phyloP scores from a whole-genome alignment of 2,888 invertebrate genomes.

The Cryptosula pallasiana region DNA sequence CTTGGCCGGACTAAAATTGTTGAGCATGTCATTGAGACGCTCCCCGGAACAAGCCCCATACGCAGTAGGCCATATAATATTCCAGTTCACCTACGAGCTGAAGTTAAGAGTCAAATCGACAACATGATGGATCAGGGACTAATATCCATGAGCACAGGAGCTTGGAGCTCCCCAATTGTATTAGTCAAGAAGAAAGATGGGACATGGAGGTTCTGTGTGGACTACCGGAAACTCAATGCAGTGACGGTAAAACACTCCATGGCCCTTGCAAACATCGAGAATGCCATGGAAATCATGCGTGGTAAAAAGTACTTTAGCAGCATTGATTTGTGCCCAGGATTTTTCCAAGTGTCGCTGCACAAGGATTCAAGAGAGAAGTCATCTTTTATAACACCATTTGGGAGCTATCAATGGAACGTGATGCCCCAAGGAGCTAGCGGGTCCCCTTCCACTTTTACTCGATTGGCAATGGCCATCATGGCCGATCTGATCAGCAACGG shows the following conservation, averaged over 20 bases:
- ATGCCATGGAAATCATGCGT: too few species aligned
- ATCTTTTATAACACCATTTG: too few species aligned
- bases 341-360: neutral
- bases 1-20: too few species aligned
- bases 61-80: neutral
- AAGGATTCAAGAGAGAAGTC: too few species aligned
- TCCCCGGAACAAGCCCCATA: neutral
- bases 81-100: neutral
- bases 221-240: too few species aligned
- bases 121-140: neutral
- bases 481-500: neutral
- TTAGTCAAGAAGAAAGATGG: slow-evolving; percentile 20
- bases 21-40: too few species aligned
- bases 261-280: too few species aligned
- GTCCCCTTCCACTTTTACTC: neutral
- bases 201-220: too few species aligned
- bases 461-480: neutral
- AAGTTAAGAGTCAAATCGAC: neutral
- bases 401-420: too few species aligned
- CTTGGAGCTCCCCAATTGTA: neutral
- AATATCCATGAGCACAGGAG: neutral
- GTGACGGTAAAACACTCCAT: too few species aligned
- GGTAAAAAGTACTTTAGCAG: slow-evolving; percentile 3
- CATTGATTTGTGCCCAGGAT: neutral
- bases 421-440: too few species aligned